Percentiles rank a stretch among this genome's conserved stretches.
These are phyloP conservation scores for Rhagoletis zephyria DNA, from an alignment of 1,140 invertebrate species.

Conservation along the genomic window DNA sequence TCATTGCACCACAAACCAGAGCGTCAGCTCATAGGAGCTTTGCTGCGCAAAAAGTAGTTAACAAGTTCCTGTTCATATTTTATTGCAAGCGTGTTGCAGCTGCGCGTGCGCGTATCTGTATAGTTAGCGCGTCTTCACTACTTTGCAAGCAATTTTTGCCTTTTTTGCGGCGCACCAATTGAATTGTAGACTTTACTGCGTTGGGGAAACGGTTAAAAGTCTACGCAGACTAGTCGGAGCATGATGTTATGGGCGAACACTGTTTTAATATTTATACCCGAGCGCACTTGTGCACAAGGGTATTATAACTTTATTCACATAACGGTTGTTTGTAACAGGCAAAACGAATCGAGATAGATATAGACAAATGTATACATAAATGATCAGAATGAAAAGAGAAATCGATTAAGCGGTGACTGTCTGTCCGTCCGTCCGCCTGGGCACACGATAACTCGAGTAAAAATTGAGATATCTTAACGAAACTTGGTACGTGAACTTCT, in stretches of 20 bases:
- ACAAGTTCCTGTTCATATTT: background rate
- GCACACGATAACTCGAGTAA: too few relatives aligned
- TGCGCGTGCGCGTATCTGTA: background rate
- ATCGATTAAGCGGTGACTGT: too few relatives aligned
- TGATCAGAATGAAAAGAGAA: too few relatives aligned
- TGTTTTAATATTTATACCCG: too few relatives aligned
- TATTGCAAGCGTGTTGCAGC: background rate
- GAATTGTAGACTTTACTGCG: background rate
- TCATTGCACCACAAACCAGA: slow-evolving; percentile 10
- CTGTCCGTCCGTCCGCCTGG: too few relatives aligned
- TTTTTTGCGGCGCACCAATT: slow-evolving; percentile 7
- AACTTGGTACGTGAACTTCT: too few relatives aligned
- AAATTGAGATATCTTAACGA: too few relatives aligned
- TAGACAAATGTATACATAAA: too few relatives aligned
- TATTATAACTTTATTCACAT: too few relatives aligned
- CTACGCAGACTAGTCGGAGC: background rate
- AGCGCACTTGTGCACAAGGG: too few relatives aligned
- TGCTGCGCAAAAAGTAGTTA: background rate
- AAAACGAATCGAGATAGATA: too few relatives aligned
- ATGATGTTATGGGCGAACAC: background rate
- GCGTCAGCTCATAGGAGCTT: background rate
- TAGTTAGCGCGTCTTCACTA: background rate
- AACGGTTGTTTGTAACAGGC: too few relatives aligned
- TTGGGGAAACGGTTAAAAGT: background rate
- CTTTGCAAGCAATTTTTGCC: background rate